Percentiles rank a stretch among this genome's conserved stretches.
Conservation (phyloP, 2,888 invertebrate species). For the Drosophila flavopinicola region DNA sequence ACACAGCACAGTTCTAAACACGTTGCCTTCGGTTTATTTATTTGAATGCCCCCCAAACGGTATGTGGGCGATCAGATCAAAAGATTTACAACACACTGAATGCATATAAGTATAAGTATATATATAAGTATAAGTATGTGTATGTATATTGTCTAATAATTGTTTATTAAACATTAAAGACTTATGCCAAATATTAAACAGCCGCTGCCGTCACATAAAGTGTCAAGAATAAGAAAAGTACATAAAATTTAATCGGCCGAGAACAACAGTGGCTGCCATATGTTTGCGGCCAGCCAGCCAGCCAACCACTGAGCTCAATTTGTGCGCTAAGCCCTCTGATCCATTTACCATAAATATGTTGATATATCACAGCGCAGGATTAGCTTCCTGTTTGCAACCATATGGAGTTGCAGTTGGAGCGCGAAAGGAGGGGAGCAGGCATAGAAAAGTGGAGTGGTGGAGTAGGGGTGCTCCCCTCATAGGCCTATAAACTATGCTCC, state of each 20-base stretch:
- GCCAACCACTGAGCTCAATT: constrained; percentile 58
- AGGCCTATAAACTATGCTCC: constrained; percentile 13
- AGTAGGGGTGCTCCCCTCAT: background rate
- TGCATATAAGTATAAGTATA: constrained; percentile 8
- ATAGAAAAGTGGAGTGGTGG: background rate
- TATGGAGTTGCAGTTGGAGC: constrained; percentile 59
- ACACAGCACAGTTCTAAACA: constrained; percentile 36
- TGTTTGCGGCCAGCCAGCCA: constrained; percentile 37
- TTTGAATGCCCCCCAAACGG: constrained; percentile 35
- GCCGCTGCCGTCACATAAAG: constrained; percentile 59
- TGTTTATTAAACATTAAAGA: constrained; percentile 78
- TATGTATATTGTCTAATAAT: constrained; percentile 71
- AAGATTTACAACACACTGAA: constrained; percentile 49
- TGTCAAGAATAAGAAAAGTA: constrained; percentile 42
- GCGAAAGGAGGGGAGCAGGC: background rate
- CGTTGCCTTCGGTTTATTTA: constrained; percentile 54
- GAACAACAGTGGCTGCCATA: constrained; percentile 48
- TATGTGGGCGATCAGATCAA: constrained; percentile 48
- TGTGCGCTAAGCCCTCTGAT: constrained; percentile 68
- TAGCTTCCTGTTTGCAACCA: constrained; percentile 76
- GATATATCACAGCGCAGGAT: constrained; percentile 80
- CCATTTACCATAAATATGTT: constrained; percentile 79
- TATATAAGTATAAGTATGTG: constrained; percentile 29
- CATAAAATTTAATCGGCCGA: constrained; percentile 61
- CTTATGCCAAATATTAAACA: constrained; percentile 65